Evolutionary conservation across 1,140 invertebrate genomes (phyloP).

Genomic region (Eumaeus atala): DNA sequence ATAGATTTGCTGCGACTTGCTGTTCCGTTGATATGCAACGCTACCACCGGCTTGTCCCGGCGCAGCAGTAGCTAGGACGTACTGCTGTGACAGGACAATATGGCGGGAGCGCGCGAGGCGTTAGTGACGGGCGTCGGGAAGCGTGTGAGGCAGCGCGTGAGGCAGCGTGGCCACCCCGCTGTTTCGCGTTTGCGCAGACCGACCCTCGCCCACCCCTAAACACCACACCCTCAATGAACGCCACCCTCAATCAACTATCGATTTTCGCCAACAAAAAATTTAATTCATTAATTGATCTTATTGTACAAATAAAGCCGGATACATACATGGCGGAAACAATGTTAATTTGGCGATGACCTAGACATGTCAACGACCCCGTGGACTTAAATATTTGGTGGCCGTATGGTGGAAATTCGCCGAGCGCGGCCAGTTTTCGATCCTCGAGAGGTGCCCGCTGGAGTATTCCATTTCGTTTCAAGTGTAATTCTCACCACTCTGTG

Average conservation of each 20-base stretch:
- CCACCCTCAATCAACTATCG: slow-evolving; percentile 65
- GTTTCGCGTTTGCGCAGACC: slow-evolving; percentile 28
- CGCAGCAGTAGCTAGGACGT: slow-evolving; percentile 88
- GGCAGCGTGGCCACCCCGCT: slow-evolving; percentile 39
- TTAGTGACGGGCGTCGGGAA: slow-evolving; percentile 45
- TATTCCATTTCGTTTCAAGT: slow-evolving; percentile 25
- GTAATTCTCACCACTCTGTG: slow-evolving; percentile 24
- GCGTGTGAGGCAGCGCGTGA: slow-evolving; percentile 61
- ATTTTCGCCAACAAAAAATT: slow-evolving; percentile 56
- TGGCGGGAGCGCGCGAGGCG: slow-evolving; percentile 76
- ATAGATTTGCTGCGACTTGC: neutral
- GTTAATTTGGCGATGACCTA: neutral
- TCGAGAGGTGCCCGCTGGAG: slow-evolving; percentile 24
- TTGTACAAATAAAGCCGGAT: slow-evolving; percentile 3
- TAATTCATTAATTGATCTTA: slow-evolving; percentile 33
- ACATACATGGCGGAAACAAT: neutral
- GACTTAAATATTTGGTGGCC: neutral
- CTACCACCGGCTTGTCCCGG: slow-evolving; percentile 85
- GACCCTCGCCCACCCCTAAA: slow-evolving; percentile 24
- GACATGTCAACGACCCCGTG: neutral
- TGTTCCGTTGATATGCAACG: slow-evolving; percentile 38
- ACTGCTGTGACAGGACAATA: slow-evolving; percentile 98
- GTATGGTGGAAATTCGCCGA: slow-evolving; percentile 1
- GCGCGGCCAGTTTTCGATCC: slow-evolving; percentile 21
- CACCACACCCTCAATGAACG: slow-evolving; percentile 49